A percentile compares a stretch with the other conserved stretches of the same genome.
These are phyloP conservation scores for Cryptocephalus moraei DNA, from an alignment of 2,888 invertebrate genomes.

Conservation along the genomic window DNA sequence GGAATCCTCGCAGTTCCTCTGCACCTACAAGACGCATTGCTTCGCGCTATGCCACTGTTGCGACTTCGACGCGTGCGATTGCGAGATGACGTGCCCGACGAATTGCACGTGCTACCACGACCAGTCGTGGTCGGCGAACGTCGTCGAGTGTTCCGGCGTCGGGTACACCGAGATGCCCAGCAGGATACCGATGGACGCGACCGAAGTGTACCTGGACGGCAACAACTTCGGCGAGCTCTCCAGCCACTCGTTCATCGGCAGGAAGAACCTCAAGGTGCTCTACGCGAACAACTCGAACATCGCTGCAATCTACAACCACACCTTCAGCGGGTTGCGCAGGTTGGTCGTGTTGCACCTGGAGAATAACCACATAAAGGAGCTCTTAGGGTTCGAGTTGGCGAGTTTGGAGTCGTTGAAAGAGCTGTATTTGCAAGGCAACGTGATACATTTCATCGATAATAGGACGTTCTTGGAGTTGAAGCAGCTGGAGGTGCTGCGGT, in stretches of 20 bases:
- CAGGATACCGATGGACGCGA: slow-evolving; percentile 90
- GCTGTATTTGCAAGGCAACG: slow-evolving; percentile 78
- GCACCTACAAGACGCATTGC: slow-evolving; percentile 87
- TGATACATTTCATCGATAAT: slow-evolving; percentile 73
- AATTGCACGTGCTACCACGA: slow-evolving; percentile 94
- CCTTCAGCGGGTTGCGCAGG: slow-evolving; percentile 78
- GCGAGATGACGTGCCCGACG: slow-evolving; percentile 91
- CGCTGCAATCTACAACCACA: slow-evolving; percentile 75
- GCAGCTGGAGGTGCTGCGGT: slow-evolving; percentile 71
- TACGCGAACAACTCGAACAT: slow-evolving; percentile 85
- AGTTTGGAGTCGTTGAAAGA: slow-evolving; percentile 74
- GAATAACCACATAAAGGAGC: slow-evolving; percentile 69
- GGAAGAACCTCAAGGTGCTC: slow-evolving; percentile 78
- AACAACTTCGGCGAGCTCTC: slow-evolving; percentile 80
- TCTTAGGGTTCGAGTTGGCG: slow-evolving; percentile 74
- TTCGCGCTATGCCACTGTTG: slow-evolving; percentile 93
- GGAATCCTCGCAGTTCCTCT: slow-evolving; percentile 81
- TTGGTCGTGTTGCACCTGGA: slow-evolving; percentile 76
- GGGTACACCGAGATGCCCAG: slow-evolving; percentile 76
- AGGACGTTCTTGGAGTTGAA: slow-evolving; percentile 72
- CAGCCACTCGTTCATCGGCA: slow-evolving; percentile 83
- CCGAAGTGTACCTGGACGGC: slow-evolving; percentile 87
- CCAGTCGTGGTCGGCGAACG: slow-evolving; percentile 85
- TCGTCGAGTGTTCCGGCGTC: slow-evolving; percentile 80
- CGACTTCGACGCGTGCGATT: slow-evolving; percentile 94